Percentiles rank a stretch among this genome's conserved stretches.
Evolutionary conservation across 2,113 vertebrate genomes (phyloP).

Genomic region (Mola mola): DNA sequence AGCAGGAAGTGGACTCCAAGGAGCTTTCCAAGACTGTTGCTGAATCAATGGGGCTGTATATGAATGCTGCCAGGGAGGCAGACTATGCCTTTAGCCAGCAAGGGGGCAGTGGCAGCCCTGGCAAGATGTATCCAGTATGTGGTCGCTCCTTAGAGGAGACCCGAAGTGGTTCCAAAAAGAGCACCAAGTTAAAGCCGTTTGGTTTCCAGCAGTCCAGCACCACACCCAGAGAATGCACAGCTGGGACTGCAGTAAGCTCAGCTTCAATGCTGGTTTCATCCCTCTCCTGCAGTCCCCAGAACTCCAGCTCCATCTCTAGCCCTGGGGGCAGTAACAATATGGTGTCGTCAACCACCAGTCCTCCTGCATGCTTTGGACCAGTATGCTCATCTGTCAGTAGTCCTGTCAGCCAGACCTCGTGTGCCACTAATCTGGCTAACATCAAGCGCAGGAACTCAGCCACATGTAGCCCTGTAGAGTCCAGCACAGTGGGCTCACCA

Average conservation of each 20-base stretch:
- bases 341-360: constrained; percentile 91
- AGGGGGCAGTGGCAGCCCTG: constrained; percentile 80
- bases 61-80: constrained; percentile 93
- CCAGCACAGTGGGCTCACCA: constrained; percentile 91
- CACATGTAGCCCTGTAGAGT: constrained; percentile 90
- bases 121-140: constrained; percentile 88
- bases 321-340: constrained; percentile 86
- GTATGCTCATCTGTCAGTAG: constrained; percentile 83
- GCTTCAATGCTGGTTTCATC: constrained; percentile 81
- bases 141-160: constrained; percentile 84
- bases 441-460: constrained; percentile 86
- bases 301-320: constrained; percentile 80
- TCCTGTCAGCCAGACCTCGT: constrained; percentile 85
- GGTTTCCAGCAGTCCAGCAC: constrained; percentile 80
- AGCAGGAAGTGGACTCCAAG: constrained; percentile 91
- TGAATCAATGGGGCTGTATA: constrained; percentile 98
- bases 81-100: constrained; percentile 91
- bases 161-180: constrained; percentile 70
- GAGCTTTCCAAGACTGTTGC: constrained; percentile 96
- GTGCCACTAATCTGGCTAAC: constrained; percentile 82
- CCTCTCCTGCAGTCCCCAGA: constrained; percentile 87
- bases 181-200: constrained; percentile 78
- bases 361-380: constrained; percentile 85
- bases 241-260: constrained; percentile 72
- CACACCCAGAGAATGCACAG: constrained; percentile 81